Base-by-base conservation (phyloP, 2,797 vertebrate species). In the Ptychobarbus kaznakovi region DNA sequence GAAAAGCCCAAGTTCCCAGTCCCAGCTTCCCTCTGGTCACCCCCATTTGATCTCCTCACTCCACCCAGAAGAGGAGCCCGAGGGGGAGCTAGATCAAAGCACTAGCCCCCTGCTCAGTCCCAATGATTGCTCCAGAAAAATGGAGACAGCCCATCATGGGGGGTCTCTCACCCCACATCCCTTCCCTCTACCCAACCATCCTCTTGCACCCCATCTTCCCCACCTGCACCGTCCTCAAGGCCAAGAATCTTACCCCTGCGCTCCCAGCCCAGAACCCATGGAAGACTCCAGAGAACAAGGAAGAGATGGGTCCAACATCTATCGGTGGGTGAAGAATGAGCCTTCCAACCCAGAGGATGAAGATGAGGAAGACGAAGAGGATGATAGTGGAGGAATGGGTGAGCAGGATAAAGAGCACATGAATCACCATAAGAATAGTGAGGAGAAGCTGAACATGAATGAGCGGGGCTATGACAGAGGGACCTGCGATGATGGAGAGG, bases 241-340 rank as follows among this genome's bases (percentile, higher is more conserved):
- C 80, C 93, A 92, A 42, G 95, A 95, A 58, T 91, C 93, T 61
- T 96, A 94, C 89, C 92, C 92, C 0, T 95, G 94, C 85, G 92
- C 92, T 35, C 80, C 92, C 0, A 94, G 94, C 89, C 95, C 95
- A 0, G 95, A 95, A 80, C 94, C 92, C 49, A 93, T 93, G 1
- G 94, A 92, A 1, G 94, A 95, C 46, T 90, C 87, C 3, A 91
- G 90, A 22, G 93, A 94, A 18, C 87, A 91, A 18, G 91, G 94
- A 1, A 95, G 95, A 86, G 94, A 94, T 49, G 90, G 91, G 81
- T 91, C 94, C 38, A 95, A 96, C 90, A 96, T 97, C 90, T 99
- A 98, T 92, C 96, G 96, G 91, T 98, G 97, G 97, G 96, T 99
- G 92, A 97, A 99, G 91, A 96, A 97, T 1, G 97, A 99, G 92